These are phyloP conservation scores for Volucella inflata DNA, from an alignment of 2,888 invertebrate species.

Conservation along the genomic window DNA sequence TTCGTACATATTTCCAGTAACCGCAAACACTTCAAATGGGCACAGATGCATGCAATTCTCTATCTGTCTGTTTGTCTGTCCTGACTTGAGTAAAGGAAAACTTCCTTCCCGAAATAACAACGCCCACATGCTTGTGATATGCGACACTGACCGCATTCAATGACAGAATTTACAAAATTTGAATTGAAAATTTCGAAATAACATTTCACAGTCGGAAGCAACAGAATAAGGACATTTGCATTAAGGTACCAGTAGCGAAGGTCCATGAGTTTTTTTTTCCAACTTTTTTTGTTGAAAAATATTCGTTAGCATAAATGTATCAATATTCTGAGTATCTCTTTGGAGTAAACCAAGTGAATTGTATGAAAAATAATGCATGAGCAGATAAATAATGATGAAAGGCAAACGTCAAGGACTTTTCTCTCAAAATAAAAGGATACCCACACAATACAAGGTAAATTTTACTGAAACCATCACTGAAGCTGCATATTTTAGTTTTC, in stretches of 20 bases:
- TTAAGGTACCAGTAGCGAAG: background rate
- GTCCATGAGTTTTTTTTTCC: too few relatives aligned
- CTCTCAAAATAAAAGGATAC: too few relatives aligned
- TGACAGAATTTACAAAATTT: constrained; percentile 39
- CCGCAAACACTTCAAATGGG: constrained; percentile 23
- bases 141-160: constrained; percentile 48
- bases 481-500: too few relatives aligned
- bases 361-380: constrained; percentile 41
- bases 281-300: too few relatives aligned
- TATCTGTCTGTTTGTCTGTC: background rate
- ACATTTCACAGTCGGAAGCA: constrained; percentile 9
- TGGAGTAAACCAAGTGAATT: constrained; percentile 32
- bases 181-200: constrained; percentile 34
- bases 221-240: background rate
- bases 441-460: too few relatives aligned
- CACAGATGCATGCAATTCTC: constrained; percentile 11
- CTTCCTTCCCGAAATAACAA: constrained; percentile 8
- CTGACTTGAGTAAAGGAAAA: constrained; percentile 27
- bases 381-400: constrained; percentile 29
- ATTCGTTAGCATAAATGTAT: background rate
- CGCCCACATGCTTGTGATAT: constrained; percentile 7
- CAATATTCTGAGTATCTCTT: constrained; percentile 29
- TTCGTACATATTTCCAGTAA: background rate
- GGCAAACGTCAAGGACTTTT: constrained; percentile 30
- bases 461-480: too few relatives aligned